phyloP scores from a whole-genome alignment of 2,113 vertebrate genomes.

The Genyomyrus donnyi region DNA sequence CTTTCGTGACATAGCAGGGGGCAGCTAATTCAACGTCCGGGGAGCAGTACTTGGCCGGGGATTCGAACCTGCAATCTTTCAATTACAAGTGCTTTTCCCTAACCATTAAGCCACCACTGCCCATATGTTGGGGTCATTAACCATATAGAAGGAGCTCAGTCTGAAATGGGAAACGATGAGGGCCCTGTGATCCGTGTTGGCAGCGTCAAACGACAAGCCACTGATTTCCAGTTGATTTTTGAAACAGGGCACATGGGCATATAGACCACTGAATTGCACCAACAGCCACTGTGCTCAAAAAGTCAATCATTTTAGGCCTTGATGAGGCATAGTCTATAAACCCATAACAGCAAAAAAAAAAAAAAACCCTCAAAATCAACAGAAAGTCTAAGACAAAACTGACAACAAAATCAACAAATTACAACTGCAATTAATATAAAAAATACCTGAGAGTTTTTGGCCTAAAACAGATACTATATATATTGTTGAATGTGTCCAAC shows the following conservation, averaged over 20 bases:
- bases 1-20: no score
- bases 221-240: neutral
- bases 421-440: neutral
- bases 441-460: neutral
- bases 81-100: no score
- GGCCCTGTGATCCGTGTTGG: neutral
- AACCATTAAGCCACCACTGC: no score
- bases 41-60: no score
- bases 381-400: neutral
- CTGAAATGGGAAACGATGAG: neutral
- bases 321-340: neutral
- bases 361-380: neutral
- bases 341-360: neutral
- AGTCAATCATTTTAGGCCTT: neutral
- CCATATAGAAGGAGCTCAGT: slow-evolving; percentile 8
- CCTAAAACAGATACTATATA: neutral
- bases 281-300: neutral
- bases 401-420: neutral
- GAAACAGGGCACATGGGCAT: neutral
- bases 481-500: neutral
- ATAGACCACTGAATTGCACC: neutral
- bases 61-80: no score
- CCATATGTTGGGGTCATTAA: slow-evolving; percentile 6
- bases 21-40: no score
- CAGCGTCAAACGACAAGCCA: slow-evolving; percentile 10